Percentiles rank a stretch among this genome's conserved stretches.
These are phyloP conservation scores for Prionace glauca DNA, from an alignment of 2,797 vertebrate species.

Conservation along the genomic window DNA sequence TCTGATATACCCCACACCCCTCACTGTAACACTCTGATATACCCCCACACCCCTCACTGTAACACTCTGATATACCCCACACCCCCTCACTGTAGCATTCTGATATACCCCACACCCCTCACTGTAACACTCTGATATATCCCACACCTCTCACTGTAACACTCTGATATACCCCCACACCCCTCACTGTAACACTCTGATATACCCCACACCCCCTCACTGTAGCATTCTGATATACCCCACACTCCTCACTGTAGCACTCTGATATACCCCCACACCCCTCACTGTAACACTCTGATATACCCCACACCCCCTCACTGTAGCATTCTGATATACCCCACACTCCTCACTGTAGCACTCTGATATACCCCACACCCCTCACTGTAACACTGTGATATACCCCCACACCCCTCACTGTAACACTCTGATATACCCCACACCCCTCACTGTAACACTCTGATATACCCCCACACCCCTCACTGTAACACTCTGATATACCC, in stretches of 20 bases:
- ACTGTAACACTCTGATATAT: background rate
- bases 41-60: background rate
- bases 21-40: background rate
- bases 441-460: background rate
- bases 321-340: background rate
- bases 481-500: background rate
- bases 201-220: background rate
- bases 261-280: background rate
- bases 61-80: background rate
- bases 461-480: background rate
- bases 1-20: background rate
- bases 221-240: background rate
- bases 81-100: background rate
- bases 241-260: background rate
- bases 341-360: background rate
- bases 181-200: background rate
- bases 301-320: too few relatives aligned
- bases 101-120: background rate
- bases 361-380: background rate
- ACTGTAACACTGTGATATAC: too few relatives aligned
- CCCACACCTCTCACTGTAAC: background rate
- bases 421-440: background rate
- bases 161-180: background rate
- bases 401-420: background rate
- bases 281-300: slow-evolving; percentile 6